Evolutionary conservation across 2,113 vertebrate genomes (phyloP).

Genomic region (Anser cygnoides): DNA sequence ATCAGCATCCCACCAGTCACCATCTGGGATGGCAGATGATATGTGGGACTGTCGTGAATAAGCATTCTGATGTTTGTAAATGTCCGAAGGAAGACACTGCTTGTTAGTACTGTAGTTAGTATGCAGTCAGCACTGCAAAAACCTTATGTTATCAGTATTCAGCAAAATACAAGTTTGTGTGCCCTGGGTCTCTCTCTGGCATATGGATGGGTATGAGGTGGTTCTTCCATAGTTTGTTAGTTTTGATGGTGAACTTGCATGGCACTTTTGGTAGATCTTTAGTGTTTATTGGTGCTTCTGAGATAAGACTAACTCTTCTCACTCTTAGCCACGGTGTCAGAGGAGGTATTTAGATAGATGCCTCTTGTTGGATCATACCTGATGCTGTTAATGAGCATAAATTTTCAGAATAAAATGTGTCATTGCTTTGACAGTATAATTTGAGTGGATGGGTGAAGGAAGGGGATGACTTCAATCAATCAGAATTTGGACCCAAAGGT

Average conservation of each 20-base stretch:
- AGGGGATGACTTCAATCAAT: not conserved
- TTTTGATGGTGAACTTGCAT: not conserved
- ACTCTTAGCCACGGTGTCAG: not conserved
- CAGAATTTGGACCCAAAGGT: not conserved
- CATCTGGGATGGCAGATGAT: constrained; percentile 69
- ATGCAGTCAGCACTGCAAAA: not conserved
- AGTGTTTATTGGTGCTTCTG: not conserved
- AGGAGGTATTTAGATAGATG: not conserved
- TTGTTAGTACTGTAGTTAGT: constrained; percentile 37
- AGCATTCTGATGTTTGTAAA: constrained; percentile 68
- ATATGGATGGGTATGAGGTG: not conserved
- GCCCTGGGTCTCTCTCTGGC: not conserved
- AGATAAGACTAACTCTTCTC: not conserved
- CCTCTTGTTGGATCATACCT: not conserved
- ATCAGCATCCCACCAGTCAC: constrained; percentile 68
- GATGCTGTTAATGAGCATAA: not conserved
- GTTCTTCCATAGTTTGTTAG: not conserved
- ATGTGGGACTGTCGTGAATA: constrained; percentile 64
- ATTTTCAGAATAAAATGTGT: not conserved
- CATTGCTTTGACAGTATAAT: not conserved
- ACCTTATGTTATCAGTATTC: not conserved
- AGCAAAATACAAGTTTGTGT: not conserved
- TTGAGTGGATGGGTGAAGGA: not conserved
- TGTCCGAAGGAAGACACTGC: constrained; percentile 55
- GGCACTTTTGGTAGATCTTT: not conserved